Conservation (phyloP, 1,140 invertebrate species). For the Drosophila parabipectinata region DNA sequence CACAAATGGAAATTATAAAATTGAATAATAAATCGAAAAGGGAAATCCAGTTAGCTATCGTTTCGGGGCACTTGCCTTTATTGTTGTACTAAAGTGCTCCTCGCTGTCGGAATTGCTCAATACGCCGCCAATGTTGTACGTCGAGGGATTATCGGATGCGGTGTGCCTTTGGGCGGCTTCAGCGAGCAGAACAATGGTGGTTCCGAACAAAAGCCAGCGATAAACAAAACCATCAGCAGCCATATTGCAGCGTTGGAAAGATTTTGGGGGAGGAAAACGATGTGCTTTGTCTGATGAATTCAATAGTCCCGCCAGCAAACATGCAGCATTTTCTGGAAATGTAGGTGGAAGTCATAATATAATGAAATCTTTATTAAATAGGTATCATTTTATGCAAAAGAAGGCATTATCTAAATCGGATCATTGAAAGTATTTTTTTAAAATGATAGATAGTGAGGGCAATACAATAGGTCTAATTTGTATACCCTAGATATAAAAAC, state of each 20-base stretch:
- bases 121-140: conserved; percentile 95
- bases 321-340: conserved; percentile 62
- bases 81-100: conserved; percentile 90
- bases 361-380: neutral
- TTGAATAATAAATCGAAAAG: conserved; percentile 28
- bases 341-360: neutral
- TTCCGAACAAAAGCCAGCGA: conserved; percentile 60
- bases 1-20: conserved; percentile 2
- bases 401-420: no score
- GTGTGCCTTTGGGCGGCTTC: conserved; percentile 68
- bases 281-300: conserved; percentile 45
- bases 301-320: conserved; percentile 30
- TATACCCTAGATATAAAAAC: no score
- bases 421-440: no score
- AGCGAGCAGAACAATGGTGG: conserved; percentile 57
- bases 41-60: conserved; percentile 38
- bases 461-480: no score
- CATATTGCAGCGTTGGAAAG: conserved; percentile 53
- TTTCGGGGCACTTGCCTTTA: conserved; percentile 88
- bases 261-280: conserved; percentile 36
- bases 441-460: no score
- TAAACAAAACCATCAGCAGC: conserved; percentile 57
- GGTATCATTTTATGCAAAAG: neutral
- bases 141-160: conserved; percentile 87
- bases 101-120: conserved; percentile 92